Percentiles rank a stretch among this genome's conserved stretches.
phyloP scores from a whole-genome alignment of 2,888 invertebrate genomes.

The Tenthredo amoena region DNA sequence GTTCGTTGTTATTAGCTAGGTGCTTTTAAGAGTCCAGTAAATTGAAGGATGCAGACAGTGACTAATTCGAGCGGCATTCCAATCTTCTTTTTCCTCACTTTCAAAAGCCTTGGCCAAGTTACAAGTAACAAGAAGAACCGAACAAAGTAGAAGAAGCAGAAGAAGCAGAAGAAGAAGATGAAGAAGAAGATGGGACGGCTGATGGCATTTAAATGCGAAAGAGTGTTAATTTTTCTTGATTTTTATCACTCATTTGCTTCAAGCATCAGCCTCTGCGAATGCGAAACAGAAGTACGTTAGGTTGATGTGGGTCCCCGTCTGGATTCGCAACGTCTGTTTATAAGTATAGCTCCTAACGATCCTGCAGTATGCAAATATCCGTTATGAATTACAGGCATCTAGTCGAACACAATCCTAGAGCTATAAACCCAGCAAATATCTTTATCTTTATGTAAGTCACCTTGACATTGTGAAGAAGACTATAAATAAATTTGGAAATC shows the following conservation, averaged over 20 bases:
- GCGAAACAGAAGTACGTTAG: conserved; percentile 17
- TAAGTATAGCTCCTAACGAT: conserved; percentile 4
- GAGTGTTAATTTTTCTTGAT: conserved; percentile 37
- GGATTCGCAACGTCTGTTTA: conserved; percentile 38
- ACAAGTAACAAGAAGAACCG: conserved; percentile 10
- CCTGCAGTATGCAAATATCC: conserved; percentile 15
- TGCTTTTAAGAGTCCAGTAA: conserved; percentile 33
- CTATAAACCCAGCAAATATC: conserved; percentile 9
- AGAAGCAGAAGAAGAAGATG: background rate
- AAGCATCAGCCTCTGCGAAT: background rate
- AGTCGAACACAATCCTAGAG: background rate
- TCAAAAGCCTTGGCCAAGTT: conserved; percentile 45
- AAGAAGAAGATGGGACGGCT: background rate
- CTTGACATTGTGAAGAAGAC: conserved; percentile 4
- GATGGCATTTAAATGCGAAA: conserved; percentile 34
- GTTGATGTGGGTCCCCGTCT: background rate
- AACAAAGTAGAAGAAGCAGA: background rate
- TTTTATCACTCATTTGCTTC: conserved; percentile 29
- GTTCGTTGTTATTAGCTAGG: background rate
- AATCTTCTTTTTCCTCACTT: background rate
- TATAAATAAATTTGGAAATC: conserved; percentile 34
- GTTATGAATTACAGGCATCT: conserved; percentile 7
- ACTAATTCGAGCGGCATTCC: conserved; percentile 28
- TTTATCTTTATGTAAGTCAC: conserved; percentile 14
- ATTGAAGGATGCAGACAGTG: conserved; percentile 18